Percentiles rank a stretch among this genome's conserved stretches.
Evolutionary conservation across 2,888 invertebrate species (phyloP).

Genomic region (Hartigia nigra): DNA sequence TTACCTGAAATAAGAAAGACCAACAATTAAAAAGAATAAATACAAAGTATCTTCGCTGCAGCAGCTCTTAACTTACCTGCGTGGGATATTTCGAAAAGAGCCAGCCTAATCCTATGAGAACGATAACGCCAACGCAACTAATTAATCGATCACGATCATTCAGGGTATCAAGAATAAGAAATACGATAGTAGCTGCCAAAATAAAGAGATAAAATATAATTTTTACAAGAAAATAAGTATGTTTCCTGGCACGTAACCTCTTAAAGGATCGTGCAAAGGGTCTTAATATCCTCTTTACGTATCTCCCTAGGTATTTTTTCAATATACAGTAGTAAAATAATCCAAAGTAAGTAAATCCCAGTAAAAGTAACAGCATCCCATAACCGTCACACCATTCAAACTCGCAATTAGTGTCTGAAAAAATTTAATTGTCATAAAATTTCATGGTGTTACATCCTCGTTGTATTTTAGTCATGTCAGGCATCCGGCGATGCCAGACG

Average conservation of each 20-base stretch:
- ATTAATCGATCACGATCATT: conserved; percentile 71
- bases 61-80: conserved; percentile 61
- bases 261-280: conserved; percentile 23
- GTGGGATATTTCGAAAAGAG: conserved; percentile 73
- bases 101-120: conserved; percentile 74
- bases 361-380: conserved; percentile 77
- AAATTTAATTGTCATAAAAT: neutral
- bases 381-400: conserved; percentile 73
- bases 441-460: neutral
- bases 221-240: conserved; percentile 8
- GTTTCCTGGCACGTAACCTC: neutral
- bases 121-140: conserved; percentile 75
- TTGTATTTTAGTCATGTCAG: neutral
- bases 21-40: neutral
- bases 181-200: conserved; percentile 69
- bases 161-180: conserved; percentile 75
- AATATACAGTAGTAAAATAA: conserved; percentile 74
- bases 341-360: conserved; percentile 72
- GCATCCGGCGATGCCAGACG: neutral
- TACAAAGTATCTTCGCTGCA: neutral
- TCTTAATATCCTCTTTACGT: conserved; percentile 54
- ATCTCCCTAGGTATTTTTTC: conserved; percentile 67
- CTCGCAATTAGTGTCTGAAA: conserved; percentile 37
- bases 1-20: conserved; percentile 66
- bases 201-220: conserved; percentile 62